A percentile compares a stretch with the other conserved stretches of the same genome.
phyloP scores from a whole-genome alignment of 2,113 vertebrate species.

The Plecturocebus donacophilus region DNA sequence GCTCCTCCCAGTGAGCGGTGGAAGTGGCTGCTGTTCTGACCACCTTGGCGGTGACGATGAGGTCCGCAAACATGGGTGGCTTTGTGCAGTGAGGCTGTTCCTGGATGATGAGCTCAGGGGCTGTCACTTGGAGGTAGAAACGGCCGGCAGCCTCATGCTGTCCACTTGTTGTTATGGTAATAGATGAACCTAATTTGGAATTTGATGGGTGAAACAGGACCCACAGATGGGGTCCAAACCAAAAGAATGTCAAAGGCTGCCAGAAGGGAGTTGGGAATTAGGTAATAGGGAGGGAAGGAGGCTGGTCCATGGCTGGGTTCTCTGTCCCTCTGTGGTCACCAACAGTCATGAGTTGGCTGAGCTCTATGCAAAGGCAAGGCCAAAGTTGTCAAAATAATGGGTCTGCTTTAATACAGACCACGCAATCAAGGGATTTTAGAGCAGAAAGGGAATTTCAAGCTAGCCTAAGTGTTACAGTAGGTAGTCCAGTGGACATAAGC shows the following conservation, averaged over 20 bases:
- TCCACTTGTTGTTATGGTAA: background rate
- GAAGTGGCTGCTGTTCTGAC: background rate
- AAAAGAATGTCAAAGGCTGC: conserved; percentile 25
- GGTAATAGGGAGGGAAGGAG: conserved; percentile 31
- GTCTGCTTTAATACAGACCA: background rate
- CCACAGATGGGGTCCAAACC: background rate
- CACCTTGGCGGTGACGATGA: background rate
- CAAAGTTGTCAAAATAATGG: background rate
- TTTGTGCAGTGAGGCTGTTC: background rate
- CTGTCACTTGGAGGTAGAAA: background rate
- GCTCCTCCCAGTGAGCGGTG: background rate
- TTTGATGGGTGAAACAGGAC: background rate
- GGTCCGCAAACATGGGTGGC: fast-evolving
- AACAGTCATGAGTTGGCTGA: background rate
- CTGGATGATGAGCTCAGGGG: no score
- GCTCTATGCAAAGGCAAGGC: background rate
- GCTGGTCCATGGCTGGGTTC: background rate
- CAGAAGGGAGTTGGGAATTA: conserved; percentile 48
- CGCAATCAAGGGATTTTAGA: background rate
- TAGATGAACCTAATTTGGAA: background rate
- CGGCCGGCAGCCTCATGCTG: background rate
- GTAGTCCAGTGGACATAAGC: no score
- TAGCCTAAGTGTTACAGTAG: background rate
- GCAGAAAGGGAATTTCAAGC: background rate
- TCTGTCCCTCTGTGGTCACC: background rate